phyloP scores from a whole-genome alignment of 2,888 invertebrate species.

The Drosophila picticornis region DNA sequence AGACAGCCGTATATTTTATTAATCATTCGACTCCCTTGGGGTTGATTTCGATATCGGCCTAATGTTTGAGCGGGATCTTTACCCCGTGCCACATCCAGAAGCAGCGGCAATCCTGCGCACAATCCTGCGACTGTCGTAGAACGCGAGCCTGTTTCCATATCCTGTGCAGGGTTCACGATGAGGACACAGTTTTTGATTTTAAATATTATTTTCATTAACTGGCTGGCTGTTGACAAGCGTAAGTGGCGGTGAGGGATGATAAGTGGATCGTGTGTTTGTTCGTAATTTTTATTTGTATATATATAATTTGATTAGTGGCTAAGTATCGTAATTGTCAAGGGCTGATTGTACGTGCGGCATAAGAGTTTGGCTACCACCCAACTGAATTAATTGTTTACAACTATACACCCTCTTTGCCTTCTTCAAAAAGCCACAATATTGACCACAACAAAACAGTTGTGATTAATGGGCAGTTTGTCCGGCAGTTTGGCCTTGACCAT shows the following conservation, averaged over 20 bases:
- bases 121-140: conserved; percentile 18
- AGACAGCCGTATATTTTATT: conserved; percentile 57
- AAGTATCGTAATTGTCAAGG: conserved; percentile 32
- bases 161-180: conserved; percentile 6
- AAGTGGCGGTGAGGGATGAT: conserved; percentile 61
- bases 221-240: conserved; percentile 55
- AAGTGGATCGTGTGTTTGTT: conserved; percentile 56
- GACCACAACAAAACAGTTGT: conserved; percentile 65
- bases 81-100: conserved; percentile 43
- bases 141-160: conserved; percentile 26
- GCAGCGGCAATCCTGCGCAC: conserved; percentile 26
- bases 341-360: conserved; percentile 17
- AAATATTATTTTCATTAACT: conserved; percentile 72
- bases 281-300: conserved; percentile 43
- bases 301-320: conserved; percentile 72
- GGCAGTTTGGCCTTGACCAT: conserved; percentile 46
- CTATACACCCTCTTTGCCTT: conserved; percentile 32
- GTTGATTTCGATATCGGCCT: conserved; percentile 36
- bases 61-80: conserved; percentile 7
- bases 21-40: conserved; percentile 43
- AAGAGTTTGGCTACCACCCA: conserved; percentile 10
- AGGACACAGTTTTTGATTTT: conserved; percentile 58
- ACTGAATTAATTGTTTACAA: conserved; percentile 22
- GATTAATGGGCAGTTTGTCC: conserved; percentile 59
- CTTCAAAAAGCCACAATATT: conserved; percentile 68